Evolutionary conservation across 2,113 vertebrate genomes (phyloP), one percentile per base, ranked within the genome.

Genomic region (Anarrhichthys ocellatus): DNA sequence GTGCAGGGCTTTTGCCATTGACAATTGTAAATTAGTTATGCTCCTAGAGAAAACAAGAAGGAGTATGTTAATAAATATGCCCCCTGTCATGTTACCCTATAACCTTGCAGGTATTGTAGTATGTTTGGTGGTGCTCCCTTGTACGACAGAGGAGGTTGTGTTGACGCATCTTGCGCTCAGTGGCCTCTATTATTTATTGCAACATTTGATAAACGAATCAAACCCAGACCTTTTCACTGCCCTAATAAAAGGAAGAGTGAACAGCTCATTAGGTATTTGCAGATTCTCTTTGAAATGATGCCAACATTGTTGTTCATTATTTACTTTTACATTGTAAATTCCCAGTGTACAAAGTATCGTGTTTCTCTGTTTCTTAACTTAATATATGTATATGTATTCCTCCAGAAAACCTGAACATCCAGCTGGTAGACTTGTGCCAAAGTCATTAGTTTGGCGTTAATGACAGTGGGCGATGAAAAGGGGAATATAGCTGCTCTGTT

Each of bases 1-100:
- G 74, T 61, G 61, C 50, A 65, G 82, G 27, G 32, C 69, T 68
- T 84, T 89, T 91, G 81, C 69, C 66, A 68, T 84, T 32, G 40
- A 70, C 79, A 80, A 75, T 58, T 90, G 79, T 73, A 76, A 90
- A 85, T 89, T 88, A 94, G 50, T 92, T 86, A 90, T 65, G 52
- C 24, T 78, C 62, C 66, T 54, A 17, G 22, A 85, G 82, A 84
- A 87, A 92, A 89, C 87, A 85, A 40, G 50, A 80, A 50, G 72
- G 61, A 62, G 58, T 83, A 89, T 85, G 76, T 84, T 82, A 73
- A 90, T 88, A 86, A 82, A 90, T 85, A 62, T 71, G 40, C 56
- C 71, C 52, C 27, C 27, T 61, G 84, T 83, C 80, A 68, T 62
- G 18, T 87, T 81, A 75, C 18, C 20, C 64, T 70, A 5, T 59